Percentiles rank a stretch among this genome's conserved stretches.
Conservation (phyloP, 1,140 invertebrate species). For the Aphelinus certus region DNA sequence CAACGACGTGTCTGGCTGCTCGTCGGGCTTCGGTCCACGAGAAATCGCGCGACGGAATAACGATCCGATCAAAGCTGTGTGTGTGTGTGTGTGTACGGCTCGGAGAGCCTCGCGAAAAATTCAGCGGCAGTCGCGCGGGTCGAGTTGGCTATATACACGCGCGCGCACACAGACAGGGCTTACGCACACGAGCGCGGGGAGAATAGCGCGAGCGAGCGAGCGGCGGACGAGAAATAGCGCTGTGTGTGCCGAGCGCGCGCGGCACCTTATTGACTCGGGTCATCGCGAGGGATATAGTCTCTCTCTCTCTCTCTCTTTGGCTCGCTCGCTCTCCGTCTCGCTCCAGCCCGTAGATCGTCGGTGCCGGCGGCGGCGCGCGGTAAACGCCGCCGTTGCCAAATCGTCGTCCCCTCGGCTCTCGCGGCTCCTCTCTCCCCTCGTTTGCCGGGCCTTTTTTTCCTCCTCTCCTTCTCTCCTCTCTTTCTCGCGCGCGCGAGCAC, state of each 20-base stretch:
- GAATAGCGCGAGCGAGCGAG: constrained; percentile 12
- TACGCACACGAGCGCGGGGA: background rate
- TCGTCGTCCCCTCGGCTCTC: constrained; percentile 47
- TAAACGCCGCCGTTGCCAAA: constrained; percentile 64
- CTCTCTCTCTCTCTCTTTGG: constrained; percentile 24
- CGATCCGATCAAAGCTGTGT: no score
- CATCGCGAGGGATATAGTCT: constrained; percentile 45
- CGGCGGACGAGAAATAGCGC: constrained; percentile 2
- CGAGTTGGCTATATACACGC: no score
- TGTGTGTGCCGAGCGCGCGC: constrained; percentile 31
- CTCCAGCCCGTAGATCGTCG: background rate
- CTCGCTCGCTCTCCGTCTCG: background rate
- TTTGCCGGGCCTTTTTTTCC: constrained; percentile 30
- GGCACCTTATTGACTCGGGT: constrained; percentile 53
- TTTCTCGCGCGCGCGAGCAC: background rate
- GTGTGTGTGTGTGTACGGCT: background rate
- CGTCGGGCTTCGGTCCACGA: no score
- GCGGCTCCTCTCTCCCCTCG: constrained; percentile 37
- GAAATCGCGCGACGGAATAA: no score
- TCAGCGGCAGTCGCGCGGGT: no score
- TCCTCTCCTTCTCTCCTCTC: constrained; percentile 29
- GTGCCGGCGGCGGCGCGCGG: constrained; percentile 48
- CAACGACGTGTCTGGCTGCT: no score
- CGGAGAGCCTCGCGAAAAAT: no score
- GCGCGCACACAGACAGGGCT: no score